Conservation (phyloP, 35 echinoderm and acorn worm species). For the Anneissia japonica region DNA sequence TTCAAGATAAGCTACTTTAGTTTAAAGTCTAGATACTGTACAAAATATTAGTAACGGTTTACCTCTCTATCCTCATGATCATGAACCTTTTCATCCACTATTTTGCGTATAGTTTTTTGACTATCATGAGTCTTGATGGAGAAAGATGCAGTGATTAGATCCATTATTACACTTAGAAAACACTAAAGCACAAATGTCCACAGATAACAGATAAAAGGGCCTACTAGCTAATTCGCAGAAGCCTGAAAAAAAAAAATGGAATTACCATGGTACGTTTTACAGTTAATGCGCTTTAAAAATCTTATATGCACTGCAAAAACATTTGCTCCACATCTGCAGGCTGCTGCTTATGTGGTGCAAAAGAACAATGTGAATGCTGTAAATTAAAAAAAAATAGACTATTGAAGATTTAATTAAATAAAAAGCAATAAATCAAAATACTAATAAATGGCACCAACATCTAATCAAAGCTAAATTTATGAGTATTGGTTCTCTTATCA, state of each 20-base stretch:
- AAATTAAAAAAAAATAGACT: too few relatives aligned
- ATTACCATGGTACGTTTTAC: too few relatives aligned
- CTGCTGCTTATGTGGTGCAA: too few relatives aligned
- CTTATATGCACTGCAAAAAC: too few relatives aligned
- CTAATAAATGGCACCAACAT: too few relatives aligned
- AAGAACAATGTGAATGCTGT: too few relatives aligned
- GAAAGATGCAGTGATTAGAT: slow-evolving; percentile 5
- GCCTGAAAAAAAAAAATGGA: slow-evolving; percentile 29
- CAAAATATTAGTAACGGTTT: slow-evolving; percentile 34
- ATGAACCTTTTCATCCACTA: neutral
- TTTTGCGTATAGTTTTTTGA: slow-evolving; percentile 9
- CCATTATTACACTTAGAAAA: neutral
- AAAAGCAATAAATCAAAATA: too few relatives aligned
- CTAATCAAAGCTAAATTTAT: too few relatives aligned
- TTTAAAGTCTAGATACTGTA: neutral
- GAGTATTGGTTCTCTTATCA: too few relatives aligned
- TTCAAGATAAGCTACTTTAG: neutral
- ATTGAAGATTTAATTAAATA: too few relatives aligned
- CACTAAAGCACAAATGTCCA: neutral
- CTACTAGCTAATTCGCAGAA: slow-evolving; percentile 67
- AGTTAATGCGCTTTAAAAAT: too few relatives aligned
- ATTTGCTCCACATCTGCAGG: too few relatives aligned
- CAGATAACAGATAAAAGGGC: neutral
- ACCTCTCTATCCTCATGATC: slow-evolving; percentile 26
- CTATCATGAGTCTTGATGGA: neutral